Base-by-base conservation (phyloP, 1,140 invertebrate species). In the Orius insidiosus region DNA sequence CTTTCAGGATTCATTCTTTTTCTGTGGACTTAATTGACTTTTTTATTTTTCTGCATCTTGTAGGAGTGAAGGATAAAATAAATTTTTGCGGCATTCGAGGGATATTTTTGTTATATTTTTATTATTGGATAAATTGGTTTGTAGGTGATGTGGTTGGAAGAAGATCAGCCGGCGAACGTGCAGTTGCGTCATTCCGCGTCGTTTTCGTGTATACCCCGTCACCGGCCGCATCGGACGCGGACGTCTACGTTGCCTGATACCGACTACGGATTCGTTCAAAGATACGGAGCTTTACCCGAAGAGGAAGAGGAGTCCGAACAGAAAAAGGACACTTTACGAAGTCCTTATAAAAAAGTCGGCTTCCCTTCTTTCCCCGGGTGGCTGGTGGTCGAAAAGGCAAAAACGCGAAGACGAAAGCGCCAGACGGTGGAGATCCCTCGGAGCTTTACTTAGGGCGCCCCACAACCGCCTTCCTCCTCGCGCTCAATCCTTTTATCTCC, bases 401-500 rank as follows among this genome's bases (percentile, higher is more conserved):
- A 33, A 31, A 44, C 45, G 47, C 47, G 56, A 42, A 24, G 52
- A 47, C 24, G 53, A 59, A n/a, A 50, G 50, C 42, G 62, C 67
- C 46, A 54, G 66, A 11, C 61, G 63, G 45, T 69, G 68, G 68
- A 55, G 66, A 3, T 68, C 66, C 8, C 55, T 69, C 1, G 68
- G 68, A 1, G 66, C 67, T 3, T 53, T 69, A n/a, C 54, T 69
- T 2, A 55, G 63, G 8, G 60, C 63, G 5, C 62, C 44, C 3
- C 46, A 46, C 5, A 49, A 48, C 10, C 52, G 45, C 3, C 48
- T 48, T 2, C 63, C 64, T 2, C 59, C 56, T 5, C 52, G 63
- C 1, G 67, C 67, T 2, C 66, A 69, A 47, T 67, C 65, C 49
- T 69, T 69, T 40, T 69, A 69, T 51, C 56, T 69, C 1, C 54